Conservation (phyloP, 1,140 invertebrate species). For the Liolophura sinensis region DNA sequence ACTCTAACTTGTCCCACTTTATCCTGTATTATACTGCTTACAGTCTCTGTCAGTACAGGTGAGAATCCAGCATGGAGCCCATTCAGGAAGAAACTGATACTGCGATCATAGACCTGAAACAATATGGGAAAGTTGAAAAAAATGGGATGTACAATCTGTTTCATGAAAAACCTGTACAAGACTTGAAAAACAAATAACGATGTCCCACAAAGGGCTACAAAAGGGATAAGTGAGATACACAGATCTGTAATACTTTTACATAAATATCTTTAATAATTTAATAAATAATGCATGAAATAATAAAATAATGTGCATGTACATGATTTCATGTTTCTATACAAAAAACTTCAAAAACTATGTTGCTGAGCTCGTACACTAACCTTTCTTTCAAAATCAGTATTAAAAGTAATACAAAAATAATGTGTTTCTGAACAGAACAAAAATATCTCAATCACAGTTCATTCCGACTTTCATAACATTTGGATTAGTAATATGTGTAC, state of each 20-base stretch:
- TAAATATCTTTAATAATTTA: constrained; percentile 8
- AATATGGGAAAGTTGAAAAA: constrained; percentile 1
- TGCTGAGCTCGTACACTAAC: too few relatives aligned
- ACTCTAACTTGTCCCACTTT: constrained; percentile 27
- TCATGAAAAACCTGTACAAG: not conserved
- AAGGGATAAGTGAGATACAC: not conserved
- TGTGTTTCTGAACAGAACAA: too few relatives aligned
- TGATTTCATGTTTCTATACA: too few relatives aligned
- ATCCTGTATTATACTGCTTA: constrained; percentile 29
- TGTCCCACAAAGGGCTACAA: not conserved
- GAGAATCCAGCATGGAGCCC: constrained; percentile 36
- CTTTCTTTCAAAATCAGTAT: too few relatives aligned
- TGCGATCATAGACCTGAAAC: constrained; percentile 36
- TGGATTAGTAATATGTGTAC: too few relatives aligned
- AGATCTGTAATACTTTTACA: not conserved
- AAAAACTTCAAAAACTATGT: too few relatives aligned
- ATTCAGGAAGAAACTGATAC: constrained; percentile 47
- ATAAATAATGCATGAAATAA: too few relatives aligned
- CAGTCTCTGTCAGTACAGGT: constrained; percentile 22
- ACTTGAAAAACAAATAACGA: not conserved
- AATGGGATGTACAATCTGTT: not conserved
- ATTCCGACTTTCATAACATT: too few relatives aligned
- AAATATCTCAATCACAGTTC: too few relatives aligned
- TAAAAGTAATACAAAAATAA: too few relatives aligned
- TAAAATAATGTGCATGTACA: too few relatives aligned